Base-by-base conservation (phyloP, 2,888 invertebrate genomes). In the Oxycera nigricornis region DNA sequence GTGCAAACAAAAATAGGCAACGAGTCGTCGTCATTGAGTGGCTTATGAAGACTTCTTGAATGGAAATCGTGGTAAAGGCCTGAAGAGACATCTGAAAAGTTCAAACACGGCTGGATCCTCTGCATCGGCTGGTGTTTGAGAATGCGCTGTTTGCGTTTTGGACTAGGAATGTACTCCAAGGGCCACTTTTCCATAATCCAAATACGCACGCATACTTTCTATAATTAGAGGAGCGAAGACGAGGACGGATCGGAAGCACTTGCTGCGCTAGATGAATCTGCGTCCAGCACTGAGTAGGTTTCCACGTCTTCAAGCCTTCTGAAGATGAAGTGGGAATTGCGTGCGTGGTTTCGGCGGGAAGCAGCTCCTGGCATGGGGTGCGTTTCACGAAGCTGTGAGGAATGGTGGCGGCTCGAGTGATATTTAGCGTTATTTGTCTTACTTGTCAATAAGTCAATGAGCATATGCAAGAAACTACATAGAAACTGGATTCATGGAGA, bases 101-200 rank as follows among this genome's bases (percentile, higher is more conserved):
- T 61, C 14, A n/a, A 39, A 65, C 14, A 59, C 41, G n/a, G 35
- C 65, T 65, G 41, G 7, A 17, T 26, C 11, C 24, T 2, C 2
- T 28, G 11, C 11, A 22, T 28, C 61, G 31, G 17, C 30, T 61
- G 61, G 31, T 31, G 31, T 61, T 30, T 30, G 30, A 28, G 30
- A 20, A 59, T 11, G 6, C 30, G 59, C 28, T 61, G 61, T 61
- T 61, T 31, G 20, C 35, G 35, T 30, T 67, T 26, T 20, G 52
- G 31, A 70, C 52, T 70, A 22, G 55, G 70, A 70, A 55, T 70
- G 70, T 31, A 26, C 20, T 31, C 30, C 2, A 55, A 70, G 70
- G 70, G 70, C 70, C 70, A 70, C 70, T 70, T 70, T 70, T 70
- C 55, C 70, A 52, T 70, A 55, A 55, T 68, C 50, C 68, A 68